Base-by-base conservation (phyloP, 1,140 invertebrate species). In the Eupristina koningsbergeri region DNA sequence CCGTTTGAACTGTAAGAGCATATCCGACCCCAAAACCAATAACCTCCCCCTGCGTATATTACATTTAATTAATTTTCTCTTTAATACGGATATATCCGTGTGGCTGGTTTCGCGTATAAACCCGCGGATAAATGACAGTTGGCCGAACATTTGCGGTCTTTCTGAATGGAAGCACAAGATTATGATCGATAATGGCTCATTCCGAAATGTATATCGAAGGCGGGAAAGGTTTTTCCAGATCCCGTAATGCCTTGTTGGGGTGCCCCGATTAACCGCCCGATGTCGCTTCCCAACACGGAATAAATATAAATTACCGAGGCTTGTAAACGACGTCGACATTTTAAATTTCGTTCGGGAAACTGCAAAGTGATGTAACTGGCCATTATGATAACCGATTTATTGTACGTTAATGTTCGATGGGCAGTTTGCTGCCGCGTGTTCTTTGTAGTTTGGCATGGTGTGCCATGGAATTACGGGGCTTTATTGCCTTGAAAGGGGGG, bases 91-190 rank as follows among this genome's bases (percentile, higher is more conserved):
- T 34, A 19, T 53, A 19, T 50, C 6, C 41, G 41, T n/a, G 61
- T 7, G 11, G 31, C 39, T 45, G 69, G 22, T 8, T 67, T 61
- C 3, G 29, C 8, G 41, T 79, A 67, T 45, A 2, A 26, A 36
- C 3, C 69, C 22, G 1, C 39, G 63, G 71, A n/a, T 81, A 36
- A 19, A 36, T 50, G 82, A 79, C 82, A 79, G 76, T 64, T 84
- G 76, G 76, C 50, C 82, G 76, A 73, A 79, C 82, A 63, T 84
- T 84, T 79, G 82, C 67, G 64, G 76, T 74, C 74, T 78, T 83
- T 78, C 73, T 79, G n/a, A 53, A n/a, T 45, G 19, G 1, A 22
- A n/a, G n/a, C 64, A 67, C 75, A 82, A 50, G 61, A 76, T 77
- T 53, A 45, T 45, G 41, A 45, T 45, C 41, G 41, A 45, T 7